Evolutionary conservation across 2,113 vertebrate species (phyloP).

Genomic region (Danio rerio): GRCz12tu NC_133191.1:50732501-50733000

Average conservation of each 20-base stretch:
- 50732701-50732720: constrained; percentile 64
- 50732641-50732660: too few relatives aligned
- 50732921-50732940: constrained; percentile 82
- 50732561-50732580: too few relatives aligned
- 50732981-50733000: constrained; percentile 53
- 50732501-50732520: too few relatives aligned
- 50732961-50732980: constrained; percentile 77
- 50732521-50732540: too few relatives aligned
- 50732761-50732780: constrained; percentile 67
- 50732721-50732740: constrained; percentile 53
- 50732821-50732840: constrained; percentile 80
- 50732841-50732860: constrained; percentile 83
- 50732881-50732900: constrained; percentile 84
- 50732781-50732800: constrained; percentile 75
- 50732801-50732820: constrained; percentile 70
- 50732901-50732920: constrained; percentile 84
- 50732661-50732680: too few relatives aligned
- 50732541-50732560: too few relatives aligned
- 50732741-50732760: constrained; percentile 65
- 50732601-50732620: too few relatives aligned
- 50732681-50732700: constrained; percentile 65
- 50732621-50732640: too few relatives aligned
- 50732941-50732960: constrained; percentile 81
- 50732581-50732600: too few relatives aligned
- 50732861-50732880: constrained; percentile 86